A percentile compares a stretch with the other conserved stretches of the same genome.
phyloP scores from a whole-genome alignment of 2,113 vertebrate species.

The Amblyopsis rosae region DNA sequence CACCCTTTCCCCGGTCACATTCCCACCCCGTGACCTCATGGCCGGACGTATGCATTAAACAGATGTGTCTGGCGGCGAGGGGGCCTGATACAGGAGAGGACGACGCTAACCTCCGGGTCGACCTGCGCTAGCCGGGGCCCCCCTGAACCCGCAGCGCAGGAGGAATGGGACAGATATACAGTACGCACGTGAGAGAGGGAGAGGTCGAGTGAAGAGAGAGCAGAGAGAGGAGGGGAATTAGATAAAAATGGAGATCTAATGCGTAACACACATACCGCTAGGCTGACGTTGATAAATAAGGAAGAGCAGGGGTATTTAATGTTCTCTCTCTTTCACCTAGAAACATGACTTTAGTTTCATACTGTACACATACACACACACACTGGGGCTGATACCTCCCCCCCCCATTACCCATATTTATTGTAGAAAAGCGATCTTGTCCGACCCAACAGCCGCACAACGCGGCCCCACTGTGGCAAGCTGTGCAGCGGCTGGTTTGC shows the following conservation, averaged over 20 bases:
- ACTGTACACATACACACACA: too few species aligned
- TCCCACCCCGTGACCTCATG: slow-evolving; percentile 72
- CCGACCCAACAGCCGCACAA: slow-evolving; percentile 39
- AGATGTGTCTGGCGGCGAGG: slow-evolving; percentile 71
- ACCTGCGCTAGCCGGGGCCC: slow-evolving; percentile 70
- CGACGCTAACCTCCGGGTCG: slow-evolving; percentile 58
- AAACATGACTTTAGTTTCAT: slow-evolving; percentile 34
- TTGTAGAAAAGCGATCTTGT: slow-evolving; percentile 44
- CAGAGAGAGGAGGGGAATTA: slow-evolving; percentile 13
- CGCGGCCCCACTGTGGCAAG: slow-evolving; percentile 28
- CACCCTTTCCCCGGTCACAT: slow-evolving; percentile 69
- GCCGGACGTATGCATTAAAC: slow-evolving; percentile 74
- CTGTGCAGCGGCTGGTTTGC: slow-evolving; percentile 14
- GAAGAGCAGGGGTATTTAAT: neutral
- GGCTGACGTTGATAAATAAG: slow-evolving; percentile 40
- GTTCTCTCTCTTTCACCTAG: slow-evolving; percentile 27
- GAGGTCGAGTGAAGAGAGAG: neutral
- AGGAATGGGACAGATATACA: slow-evolving; percentile 55
- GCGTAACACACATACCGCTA: slow-evolving; percentile 23
- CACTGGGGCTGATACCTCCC: neutral
- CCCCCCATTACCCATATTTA: slow-evolving; percentile 44
- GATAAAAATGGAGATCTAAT: neutral
- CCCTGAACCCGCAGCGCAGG: slow-evolving; percentile 59
- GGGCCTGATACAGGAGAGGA: slow-evolving; percentile 72
- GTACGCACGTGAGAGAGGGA: neutral